Conservation (phyloP, 2,888 invertebrate species). For the Cantharis rufa region DNA sequence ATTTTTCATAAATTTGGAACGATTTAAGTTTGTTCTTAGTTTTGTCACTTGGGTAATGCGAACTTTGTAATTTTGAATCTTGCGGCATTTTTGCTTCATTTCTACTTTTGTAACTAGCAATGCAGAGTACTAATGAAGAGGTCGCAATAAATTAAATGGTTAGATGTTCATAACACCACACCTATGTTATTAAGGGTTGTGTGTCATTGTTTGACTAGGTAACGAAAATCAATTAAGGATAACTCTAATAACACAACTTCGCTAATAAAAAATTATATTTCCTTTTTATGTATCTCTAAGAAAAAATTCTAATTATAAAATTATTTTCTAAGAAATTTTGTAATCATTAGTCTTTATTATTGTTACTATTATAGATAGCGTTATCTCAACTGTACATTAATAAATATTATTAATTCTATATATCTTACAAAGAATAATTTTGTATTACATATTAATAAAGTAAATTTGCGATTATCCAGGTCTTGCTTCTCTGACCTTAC, state of each 20-base stretch:
- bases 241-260: background rate
- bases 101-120: background rate
- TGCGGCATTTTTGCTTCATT: background rate
- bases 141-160: background rate
- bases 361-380: background rate
- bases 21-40: background rate
- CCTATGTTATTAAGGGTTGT: background rate
- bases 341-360: background rate
- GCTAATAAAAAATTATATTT: background rate
- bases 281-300: background rate
- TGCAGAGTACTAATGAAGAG: background rate
- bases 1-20: slow-evolving; percentile 7
- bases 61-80: background rate
- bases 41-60: background rate
- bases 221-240: background rate
- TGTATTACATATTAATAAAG: background rate
- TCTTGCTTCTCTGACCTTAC: too few species aligned
- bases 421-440: background rate
- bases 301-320: background rate
- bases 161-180: background rate
- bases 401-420: background rate
- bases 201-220: background rate
- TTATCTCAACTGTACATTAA: background rate
- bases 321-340: background rate
- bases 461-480: too few species aligned